A percentile compares a stretch with the other conserved stretches of the same genome.
Conservation (phyloP, 2,797 vertebrate genomes). For the Enteromius treurensis region DNA sequence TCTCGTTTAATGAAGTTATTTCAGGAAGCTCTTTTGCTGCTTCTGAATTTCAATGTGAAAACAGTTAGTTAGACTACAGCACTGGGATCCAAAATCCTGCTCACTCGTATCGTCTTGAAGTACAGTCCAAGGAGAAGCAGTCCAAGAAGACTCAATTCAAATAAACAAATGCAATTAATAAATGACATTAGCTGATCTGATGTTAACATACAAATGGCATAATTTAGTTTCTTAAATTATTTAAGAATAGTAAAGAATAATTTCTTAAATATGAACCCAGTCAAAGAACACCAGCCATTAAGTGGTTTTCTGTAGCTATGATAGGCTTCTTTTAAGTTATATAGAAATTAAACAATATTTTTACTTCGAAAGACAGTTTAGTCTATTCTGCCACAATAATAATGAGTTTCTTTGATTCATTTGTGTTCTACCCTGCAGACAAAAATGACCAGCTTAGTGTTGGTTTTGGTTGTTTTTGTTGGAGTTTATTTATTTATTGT, state of each 20-base stretch:
- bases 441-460: not conserved
- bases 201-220: constrained; percentile 5
- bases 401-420: not conserved
- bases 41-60: constrained; percentile 59
- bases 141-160: constrained; percentile 5
- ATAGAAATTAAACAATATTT: not conserved
- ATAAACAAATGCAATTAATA: not conserved
- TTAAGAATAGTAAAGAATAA: too few relatives aligned
- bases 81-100: not conserved
- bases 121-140: constrained; percentile 23
- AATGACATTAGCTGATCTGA: constrained; percentile 9
- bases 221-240: not conserved
- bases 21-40: constrained; percentile 70
- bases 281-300: not conserved
- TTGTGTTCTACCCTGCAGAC: not conserved
- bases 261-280: too few relatives aligned
- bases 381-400: not conserved
- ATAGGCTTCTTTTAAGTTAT: not conserved
- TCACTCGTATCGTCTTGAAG: constrained; percentile 15
- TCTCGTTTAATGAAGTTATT: constrained; percentile 65
- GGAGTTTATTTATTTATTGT: too few relatives aligned
- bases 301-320: not conserved
- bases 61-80: constrained; percentile 54
- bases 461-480: too few relatives aligned
- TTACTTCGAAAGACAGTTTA: not conserved